phyloP scores from a whole-genome alignment of 2,888 invertebrate genomes.

The Aquatica leii region DNA sequence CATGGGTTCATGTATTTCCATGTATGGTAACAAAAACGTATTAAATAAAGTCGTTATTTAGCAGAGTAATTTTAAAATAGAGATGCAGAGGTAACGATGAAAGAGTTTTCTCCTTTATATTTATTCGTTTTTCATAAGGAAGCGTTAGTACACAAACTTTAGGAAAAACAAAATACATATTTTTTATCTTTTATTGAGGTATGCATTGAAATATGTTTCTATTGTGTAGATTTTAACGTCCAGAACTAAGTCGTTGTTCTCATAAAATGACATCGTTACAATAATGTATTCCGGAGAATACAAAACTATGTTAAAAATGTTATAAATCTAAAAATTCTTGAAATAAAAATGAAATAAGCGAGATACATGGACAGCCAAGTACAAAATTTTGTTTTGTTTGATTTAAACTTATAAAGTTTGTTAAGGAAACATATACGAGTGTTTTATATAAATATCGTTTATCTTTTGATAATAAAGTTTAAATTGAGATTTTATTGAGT shows the following conservation, averaged over 20 bases:
- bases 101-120: too few relatives aligned
- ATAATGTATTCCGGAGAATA: slow-evolving; percentile 4
- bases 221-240: neutral
- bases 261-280: slow-evolving; percentile 11
- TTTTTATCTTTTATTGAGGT: slow-evolving; percentile 9
- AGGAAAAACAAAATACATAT: too few relatives aligned
- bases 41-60: slow-evolving; percentile 6
- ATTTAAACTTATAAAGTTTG: slow-evolving; percentile 5
- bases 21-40: slow-evolving; percentile 7
- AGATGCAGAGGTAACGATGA: too few relatives aligned
- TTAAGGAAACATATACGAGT: neutral
- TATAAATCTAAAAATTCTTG: slow-evolving; percentile 4
- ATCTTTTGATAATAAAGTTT: too few relatives aligned
- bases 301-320: slow-evolving; percentile 14
- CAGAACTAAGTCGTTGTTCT: slow-evolving; percentile 6
- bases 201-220: slow-evolving; percentile 3
- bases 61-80: neutral
- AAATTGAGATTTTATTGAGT: too few relatives aligned
- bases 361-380: slow-evolving; percentile 1
- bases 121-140: too few relatives aligned
- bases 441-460: too few relatives aligned
- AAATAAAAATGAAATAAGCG: slow-evolving; percentile 12
- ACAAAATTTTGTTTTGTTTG: neutral
- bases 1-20: slow-evolving; percentile 13
- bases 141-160: too few relatives aligned